Evolutionary conservation across 2,113 vertebrate genomes (phyloP), one percentile per base, ranked within the genome.

Genomic region (Myxocyprinus asiaticus): DNA sequence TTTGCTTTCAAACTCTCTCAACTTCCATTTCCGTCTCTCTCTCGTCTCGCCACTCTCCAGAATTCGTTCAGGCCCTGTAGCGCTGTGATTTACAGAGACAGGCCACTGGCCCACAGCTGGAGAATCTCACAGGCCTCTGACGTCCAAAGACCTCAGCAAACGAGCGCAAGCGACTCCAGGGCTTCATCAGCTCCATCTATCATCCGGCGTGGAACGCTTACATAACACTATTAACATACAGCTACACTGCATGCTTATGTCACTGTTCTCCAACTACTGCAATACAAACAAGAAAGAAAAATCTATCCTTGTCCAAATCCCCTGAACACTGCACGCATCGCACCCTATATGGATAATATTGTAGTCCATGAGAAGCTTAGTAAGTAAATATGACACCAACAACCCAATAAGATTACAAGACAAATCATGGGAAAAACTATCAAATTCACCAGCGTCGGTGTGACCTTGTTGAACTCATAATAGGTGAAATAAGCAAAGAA

Each of bases 221-320:
- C 85, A 83, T 89, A 91, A 91, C 82, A 9, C 12, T 87, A 81
- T 86, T 86, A 87, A 86, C 79, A 82, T 73, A 59, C 22, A 6
- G 58, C 44, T 43, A 65, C 1, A 12, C 42, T 66, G 62, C n/a
- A 59, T 68, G 42, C 55, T 83, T 78, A 61, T 76, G 61, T 76
- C 82, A 67, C 51, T 14, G 14, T 2, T 8, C 45, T 61, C n/a
- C 33, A 17, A 58, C 64, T 72, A 51, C 75, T 12, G 42, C 9
- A 51, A 67, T 55, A 61, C 17, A 45, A 47, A 8, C 17, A 42
- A 59, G 45, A 42, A 22, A 17, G 55, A n/a, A 47, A 17, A 53
- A 43, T 44, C 12, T 44, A n/a, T 47, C 48, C 76, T 48, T 4
- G 5, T 71, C 56, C 51, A 55, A 51, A 14, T 53, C 22, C 2